Percentiles rank a stretch among this genome's conserved stretches.
Evolutionary conservation across 1,140 invertebrate species (phyloP).

Genomic region (Papilio xuthus): DNA sequence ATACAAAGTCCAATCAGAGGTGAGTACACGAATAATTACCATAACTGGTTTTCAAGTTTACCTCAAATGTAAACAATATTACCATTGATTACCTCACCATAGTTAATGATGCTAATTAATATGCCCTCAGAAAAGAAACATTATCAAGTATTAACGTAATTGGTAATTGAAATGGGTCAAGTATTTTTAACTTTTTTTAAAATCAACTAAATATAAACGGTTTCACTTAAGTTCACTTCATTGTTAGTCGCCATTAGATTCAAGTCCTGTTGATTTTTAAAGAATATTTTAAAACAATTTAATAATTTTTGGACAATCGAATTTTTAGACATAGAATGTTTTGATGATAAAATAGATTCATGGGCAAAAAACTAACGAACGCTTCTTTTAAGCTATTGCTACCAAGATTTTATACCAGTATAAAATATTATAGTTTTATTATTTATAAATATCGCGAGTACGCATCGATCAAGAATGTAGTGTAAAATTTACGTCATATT

Average conservation of each 20-base stretch:
- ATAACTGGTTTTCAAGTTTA: constrained; percentile 25
- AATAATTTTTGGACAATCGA: too few species aligned
- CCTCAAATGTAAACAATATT: not conserved
- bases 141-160: not conserved
- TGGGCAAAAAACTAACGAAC: not conserved
- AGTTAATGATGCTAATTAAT: not conserved
- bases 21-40: not conserved
- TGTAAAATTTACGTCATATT: not conserved
- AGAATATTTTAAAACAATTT: too few species aligned
- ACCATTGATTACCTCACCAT: constrained; percentile 9
- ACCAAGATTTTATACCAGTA: too few species aligned
- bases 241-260: too few species aligned
- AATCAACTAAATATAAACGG: not conserved
- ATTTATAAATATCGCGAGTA: too few species aligned
- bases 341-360: not conserved
- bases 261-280: too few species aligned
- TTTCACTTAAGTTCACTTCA: too few species aligned
- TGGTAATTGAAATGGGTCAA: not conserved
- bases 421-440: too few species aligned
- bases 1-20: not conserved
- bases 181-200: not conserved
- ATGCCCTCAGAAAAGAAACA: not conserved
- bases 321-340: too few species aligned
- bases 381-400: too few species aligned
- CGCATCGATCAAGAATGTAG: too few species aligned